Base-by-base conservation (phyloP, 1,140 invertebrate genomes). In the Drosophila equinoxialis region DNA sequence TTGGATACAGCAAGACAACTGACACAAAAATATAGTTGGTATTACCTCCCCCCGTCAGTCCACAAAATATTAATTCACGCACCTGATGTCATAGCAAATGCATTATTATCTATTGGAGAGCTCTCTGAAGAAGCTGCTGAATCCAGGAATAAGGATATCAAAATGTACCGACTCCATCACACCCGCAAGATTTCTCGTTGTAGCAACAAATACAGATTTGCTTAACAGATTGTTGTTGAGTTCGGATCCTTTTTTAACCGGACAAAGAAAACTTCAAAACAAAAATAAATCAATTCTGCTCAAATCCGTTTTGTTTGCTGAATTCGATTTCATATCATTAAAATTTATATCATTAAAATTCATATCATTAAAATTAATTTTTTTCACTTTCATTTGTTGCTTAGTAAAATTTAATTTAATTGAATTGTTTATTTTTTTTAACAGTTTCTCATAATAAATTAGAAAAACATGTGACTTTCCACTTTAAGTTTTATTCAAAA, bases 161-260 rank as follows among this genome's bases (percentile, higher is more conserved):
- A 30, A 30, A 30, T 6, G 30, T 30, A 30, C 5, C 10, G 35
- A 37, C 35, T 37, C 5, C 57, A 23, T 14, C 57, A 59, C 35
- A 37, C 35, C 35, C 8, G 35, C 35, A 37, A 14, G 7, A 59
- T 59, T 37, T 37, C 35, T 37, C 35, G 26, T 59, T 59, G 35
- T 59, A 14, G 13, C 30, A 14, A 59, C 57, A 33, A 59, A 59
- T 14, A 23, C n/a, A 26, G 57, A 59, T 26, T 35, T 33, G 35
- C 6, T 59, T 59, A 59, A 33, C 57, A 20, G 26, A 35, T 59
- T 59, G n/a, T 8, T 23, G 11, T 39, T 59, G 26, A 35, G 57
- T 30, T 39, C 57, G 11, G 57, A 59, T 59, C 26, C 26, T 59
- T 39, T 33, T 14, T 23, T 33, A 23, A 35, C 26, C 11, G 57